Conservation (phyloP, 2,113 vertebrate species). For the Mastomys coucha region DNA sequence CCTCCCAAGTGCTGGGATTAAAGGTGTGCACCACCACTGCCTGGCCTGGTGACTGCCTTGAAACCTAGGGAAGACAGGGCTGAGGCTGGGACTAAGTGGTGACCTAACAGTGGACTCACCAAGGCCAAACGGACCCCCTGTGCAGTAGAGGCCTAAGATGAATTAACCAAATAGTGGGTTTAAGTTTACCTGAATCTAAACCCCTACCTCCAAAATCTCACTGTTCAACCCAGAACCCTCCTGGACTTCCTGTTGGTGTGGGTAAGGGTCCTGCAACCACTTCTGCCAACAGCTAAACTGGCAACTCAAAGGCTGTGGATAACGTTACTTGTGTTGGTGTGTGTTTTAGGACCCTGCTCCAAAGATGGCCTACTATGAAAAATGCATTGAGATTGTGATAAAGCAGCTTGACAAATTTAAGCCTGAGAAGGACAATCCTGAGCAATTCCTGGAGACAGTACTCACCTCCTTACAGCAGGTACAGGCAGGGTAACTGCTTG, state of each 20-base stretch:
- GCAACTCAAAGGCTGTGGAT: neutral
- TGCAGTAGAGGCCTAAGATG: neutral
- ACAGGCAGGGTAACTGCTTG: neutral
- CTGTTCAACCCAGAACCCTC: accelerated
- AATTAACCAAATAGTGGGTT: neutral
- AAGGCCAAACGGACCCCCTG: neutral
- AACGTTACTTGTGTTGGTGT: constrained; percentile 44
- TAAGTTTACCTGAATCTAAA: too few species aligned
- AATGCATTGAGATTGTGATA: constrained; percentile 87
- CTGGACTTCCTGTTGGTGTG: accelerated
- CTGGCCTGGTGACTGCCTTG: too few species aligned
- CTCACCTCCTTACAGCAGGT: constrained; percentile 89
- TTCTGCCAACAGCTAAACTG: constrained; percentile 43
- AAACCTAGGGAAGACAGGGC: neutral
- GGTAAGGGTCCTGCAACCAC: neutral
- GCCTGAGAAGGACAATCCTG: constrained; percentile 86
- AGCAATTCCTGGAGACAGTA: constrained; percentile 89
- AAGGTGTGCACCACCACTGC: too few species aligned
- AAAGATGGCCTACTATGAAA: constrained; percentile 89
- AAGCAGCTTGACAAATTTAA: constrained; percentile 89
- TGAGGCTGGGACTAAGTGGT: neutral
- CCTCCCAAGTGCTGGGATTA: too few species aligned
- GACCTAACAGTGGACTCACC: neutral
- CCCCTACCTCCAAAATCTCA: neutral
- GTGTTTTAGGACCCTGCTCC: constrained; percentile 77